Evolutionary conservation across 2,888 invertebrate species (phyloP).

Genomic region (Metallyticus violacea): DNA sequence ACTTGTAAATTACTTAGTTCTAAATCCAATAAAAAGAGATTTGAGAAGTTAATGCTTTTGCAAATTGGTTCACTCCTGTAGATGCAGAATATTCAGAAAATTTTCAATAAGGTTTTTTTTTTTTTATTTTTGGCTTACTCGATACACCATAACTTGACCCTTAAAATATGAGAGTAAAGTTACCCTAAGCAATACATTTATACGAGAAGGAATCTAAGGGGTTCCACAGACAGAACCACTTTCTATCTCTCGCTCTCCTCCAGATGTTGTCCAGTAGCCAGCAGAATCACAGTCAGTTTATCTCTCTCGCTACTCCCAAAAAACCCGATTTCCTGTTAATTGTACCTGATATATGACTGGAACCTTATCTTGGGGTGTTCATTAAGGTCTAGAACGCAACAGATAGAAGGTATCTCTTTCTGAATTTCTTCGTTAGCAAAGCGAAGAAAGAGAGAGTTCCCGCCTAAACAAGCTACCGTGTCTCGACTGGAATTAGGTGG

Average conservation of each 20-base stretch:
- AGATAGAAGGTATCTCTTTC: too few species aligned
- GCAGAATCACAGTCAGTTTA: background rate
- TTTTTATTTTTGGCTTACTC: too few species aligned
- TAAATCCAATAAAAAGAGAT: too few species aligned
- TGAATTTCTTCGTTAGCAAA: constrained; percentile 11
- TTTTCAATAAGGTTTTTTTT: too few species aligned
- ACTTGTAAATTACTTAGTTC: too few species aligned
- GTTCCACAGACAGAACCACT: background rate
- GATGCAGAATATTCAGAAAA: too few species aligned
- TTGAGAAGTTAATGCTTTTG: too few species aligned
- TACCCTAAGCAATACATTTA: too few species aligned
- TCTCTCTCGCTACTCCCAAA: background rate
- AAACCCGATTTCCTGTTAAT: constrained; percentile 11
- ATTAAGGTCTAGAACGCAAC: background rate
- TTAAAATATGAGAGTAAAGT: background rate
- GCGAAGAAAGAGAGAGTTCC: constrained; percentile 3
- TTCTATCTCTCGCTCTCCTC: too few species aligned
- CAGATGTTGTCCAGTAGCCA: background rate
- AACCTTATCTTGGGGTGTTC: constrained; percentile 21
- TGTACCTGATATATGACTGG: constrained; percentile 15
- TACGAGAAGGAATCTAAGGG: background rate
- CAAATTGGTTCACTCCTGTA: too few species aligned
- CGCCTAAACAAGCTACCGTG: constrained; percentile 7
- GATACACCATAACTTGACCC: too few species aligned
- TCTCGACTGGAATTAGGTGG: background rate